These are phyloP conservation scores for Rhabdomys pumilio DNA, from an alignment of 2,797 vertebrate species.

Conservation along the genomic window DNA sequence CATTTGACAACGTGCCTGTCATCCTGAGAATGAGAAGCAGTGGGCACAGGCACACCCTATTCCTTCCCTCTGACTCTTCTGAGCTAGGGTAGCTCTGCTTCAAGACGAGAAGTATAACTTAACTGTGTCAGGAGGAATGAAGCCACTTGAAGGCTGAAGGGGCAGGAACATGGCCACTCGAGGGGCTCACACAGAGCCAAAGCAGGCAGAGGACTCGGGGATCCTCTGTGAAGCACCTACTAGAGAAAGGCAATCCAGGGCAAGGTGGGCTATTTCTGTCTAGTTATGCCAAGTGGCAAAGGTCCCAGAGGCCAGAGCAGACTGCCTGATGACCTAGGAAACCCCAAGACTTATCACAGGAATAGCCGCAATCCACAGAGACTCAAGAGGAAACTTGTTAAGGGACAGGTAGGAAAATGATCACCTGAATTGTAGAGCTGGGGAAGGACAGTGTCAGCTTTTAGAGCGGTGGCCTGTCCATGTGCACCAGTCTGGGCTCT, in stretches of 20 bases:
- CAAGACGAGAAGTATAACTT: not conserved
- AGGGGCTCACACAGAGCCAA: not conserved
- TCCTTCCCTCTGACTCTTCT: not conserved
- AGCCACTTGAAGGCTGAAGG: not conserved
- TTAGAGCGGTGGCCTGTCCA: constrained; percentile 42
- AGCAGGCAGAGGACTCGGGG: not conserved
- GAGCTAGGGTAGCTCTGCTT: not conserved
- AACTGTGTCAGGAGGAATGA: not conserved
- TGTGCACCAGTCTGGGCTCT: constrained; percentile 35
- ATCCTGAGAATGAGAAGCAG: not conserved
- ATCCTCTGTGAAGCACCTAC: not conserved
- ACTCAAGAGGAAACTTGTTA: not conserved
- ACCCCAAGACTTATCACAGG: not conserved
- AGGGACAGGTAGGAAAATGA: not conserved
- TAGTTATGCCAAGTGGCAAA: not conserved
- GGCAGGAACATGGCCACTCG: not conserved
- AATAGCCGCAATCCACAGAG: constrained; percentile 17
- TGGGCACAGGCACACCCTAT: not conserved
- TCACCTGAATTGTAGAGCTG: not conserved
- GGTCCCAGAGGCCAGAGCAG: not conserved
- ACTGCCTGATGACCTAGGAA: not conserved
- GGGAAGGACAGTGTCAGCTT: not conserved
- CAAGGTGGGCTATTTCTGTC: not conserved
- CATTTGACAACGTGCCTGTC: not conserved
- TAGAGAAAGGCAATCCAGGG: not conserved